Evolutionary conservation across 2,113 vertebrate genomes (phyloP).

Genomic region (Megaceryle torquata): DNA sequence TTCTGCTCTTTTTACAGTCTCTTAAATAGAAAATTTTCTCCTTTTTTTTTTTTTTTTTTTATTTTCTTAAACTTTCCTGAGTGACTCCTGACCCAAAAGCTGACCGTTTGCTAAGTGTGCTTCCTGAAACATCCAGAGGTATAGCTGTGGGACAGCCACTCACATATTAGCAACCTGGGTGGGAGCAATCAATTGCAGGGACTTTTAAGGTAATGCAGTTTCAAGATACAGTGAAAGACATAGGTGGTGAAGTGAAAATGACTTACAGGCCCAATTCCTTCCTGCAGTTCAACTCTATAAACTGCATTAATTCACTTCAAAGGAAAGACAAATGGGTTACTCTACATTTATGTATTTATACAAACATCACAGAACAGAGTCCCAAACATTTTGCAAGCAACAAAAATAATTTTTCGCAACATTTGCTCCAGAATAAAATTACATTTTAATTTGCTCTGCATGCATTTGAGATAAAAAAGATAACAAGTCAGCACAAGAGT

Average conservation of each 20-base stretch:
- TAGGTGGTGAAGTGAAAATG: neutral
- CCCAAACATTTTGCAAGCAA: neutral
- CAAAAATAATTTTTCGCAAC: neutral
- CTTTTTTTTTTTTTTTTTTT: neutral
- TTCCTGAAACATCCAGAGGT: neutral
- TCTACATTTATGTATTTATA: neutral
- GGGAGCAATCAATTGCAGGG: neutral
- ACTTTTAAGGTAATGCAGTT: conserved; percentile 27
- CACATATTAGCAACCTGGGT: neutral
- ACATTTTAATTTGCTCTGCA: neutral
- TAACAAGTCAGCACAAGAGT: neutral
- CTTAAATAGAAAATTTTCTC: neutral
- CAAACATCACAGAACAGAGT: neutral
- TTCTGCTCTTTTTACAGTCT: neutral
- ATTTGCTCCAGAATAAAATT: neutral
- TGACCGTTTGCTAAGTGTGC: neutral
- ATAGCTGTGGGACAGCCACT: neutral
- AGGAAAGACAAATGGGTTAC: neutral
- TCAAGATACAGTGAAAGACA: neutral
- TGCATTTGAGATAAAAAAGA: neutral
- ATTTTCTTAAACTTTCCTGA: conserved; percentile 17
- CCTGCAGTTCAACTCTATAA: conserved; percentile 3
- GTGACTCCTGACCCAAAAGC: neutral
- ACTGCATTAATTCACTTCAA: conserved; percentile 4
- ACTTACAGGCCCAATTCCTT: conserved; percentile 6